Base-by-base conservation (phyloP, 2,888 invertebrate genomes). In the Acronicta psi region DNA sequence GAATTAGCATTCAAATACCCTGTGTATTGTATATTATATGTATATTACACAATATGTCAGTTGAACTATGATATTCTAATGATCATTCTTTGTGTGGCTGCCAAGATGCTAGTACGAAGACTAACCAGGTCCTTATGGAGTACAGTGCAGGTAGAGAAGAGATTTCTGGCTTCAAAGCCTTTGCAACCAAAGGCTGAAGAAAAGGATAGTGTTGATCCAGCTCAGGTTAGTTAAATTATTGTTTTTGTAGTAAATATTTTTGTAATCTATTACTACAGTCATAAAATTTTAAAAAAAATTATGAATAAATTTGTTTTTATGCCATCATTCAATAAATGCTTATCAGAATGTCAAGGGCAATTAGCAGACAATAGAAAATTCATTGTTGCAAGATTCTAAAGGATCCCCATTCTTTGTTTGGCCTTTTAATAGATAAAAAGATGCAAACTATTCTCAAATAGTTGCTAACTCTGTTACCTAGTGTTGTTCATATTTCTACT, bases 51-150 rank as follows among this genome's bases (percentile, higher is more conserved):
- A 29, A 11, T 29, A 3, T 29, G 29, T 29, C 10, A 37, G n/a
- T 40, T 61, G 10, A 60, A 42, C 31, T 42, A n/a, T 14, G 38
- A 50, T 11, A 37, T 34, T 45, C 7, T 53, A 52, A 59, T 43
- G 42, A 36, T 72, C 67, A 75, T 69, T 59, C 16, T 58, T 57
- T 71, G 40, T 56, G 45, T n/a, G n/a, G 14, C 41, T 54, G 16
- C 54, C 29, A 90, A 90, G 88, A 94, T 94, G 91, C 85, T 94
- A 66, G 89, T 88, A 23, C 86, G 93, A 45, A 85, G 86, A 45
- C 59, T 93, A 29, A 82, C 87, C 11, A 81, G 90, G 59, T 79
- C 85, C 23, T 72, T 94, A 37, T 92, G 93, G 92, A 89, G 83
- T 58, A 76, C 85, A 2, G 68, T 89, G 17, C 75, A 82, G 5